Percentiles rank a stretch among this genome's conserved stretches.
Evolutionary conservation across 2,888 invertebrate genomes (phyloP).

Genomic region (Bombyx huttoni): DNA sequence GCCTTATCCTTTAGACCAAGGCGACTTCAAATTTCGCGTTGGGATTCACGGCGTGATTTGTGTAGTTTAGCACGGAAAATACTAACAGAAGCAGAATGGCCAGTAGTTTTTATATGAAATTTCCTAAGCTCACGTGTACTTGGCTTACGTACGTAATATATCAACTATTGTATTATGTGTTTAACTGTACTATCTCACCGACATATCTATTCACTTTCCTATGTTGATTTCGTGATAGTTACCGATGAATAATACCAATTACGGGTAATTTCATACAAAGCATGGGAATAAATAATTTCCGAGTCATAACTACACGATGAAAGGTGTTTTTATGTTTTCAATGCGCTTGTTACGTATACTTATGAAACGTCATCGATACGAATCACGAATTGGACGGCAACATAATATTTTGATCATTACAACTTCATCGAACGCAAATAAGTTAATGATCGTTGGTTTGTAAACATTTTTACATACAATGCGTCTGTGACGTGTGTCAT

Average conservation of each 20-base stretch:
- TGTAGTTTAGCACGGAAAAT: too few species aligned
- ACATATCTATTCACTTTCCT: slow-evolving; percentile 21
- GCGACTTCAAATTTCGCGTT: too few species aligned
- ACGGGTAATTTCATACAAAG: slow-evolving; percentile 25
- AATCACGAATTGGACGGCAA: neutral
- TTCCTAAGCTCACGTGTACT: too few species aligned
- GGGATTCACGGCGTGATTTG: too few species aligned
- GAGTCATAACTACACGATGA: neutral
- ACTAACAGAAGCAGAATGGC: too few species aligned
- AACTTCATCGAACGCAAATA: neutral
- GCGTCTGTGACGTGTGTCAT: too few species aligned
- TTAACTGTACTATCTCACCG: neutral
- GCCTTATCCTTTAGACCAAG: too few species aligned
- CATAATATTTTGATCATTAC: neutral
- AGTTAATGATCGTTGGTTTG: too few species aligned
- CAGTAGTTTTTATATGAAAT: too few species aligned
- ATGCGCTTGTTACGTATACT: neutral
- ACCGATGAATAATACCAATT: slow-evolving; percentile 21
- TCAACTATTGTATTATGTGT: neutral
- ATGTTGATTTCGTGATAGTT: slow-evolving; percentile 22
- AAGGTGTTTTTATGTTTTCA: neutral
- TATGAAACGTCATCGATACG: neutral
- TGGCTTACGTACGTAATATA: neutral
- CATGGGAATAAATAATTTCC: slow-evolving; percentile 12
- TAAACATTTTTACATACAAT: too few species aligned